These are phyloP conservation scores for Plestiodon gilberti DNA, from an alignment of 2,113 vertebrate genomes.

Conservation along the genomic window DNA sequence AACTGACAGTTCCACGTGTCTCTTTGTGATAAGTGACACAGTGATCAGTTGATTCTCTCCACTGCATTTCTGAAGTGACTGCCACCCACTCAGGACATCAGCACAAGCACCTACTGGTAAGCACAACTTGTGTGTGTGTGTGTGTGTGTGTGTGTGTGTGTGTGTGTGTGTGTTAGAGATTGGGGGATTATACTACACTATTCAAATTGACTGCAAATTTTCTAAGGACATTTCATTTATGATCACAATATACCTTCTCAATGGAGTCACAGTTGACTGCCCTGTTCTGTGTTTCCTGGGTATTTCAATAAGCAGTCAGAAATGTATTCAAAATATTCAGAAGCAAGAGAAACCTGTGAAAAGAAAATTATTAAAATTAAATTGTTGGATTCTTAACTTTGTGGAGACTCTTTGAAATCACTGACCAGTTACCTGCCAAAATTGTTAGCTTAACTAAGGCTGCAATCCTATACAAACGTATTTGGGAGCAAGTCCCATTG, in stretches of 20 bases:
- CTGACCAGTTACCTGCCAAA: not conserved
- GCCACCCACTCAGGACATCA: conserved; percentile 56
- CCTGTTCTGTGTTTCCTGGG: not conserved
- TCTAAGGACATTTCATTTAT: not conserved
- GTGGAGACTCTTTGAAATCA: not conserved
- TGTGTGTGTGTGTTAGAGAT: conserved; percentile 12
- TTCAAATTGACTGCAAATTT: conserved; percentile 9
- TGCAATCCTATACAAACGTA: not conserved
- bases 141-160: too few relatives aligned
- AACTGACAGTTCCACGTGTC: conserved; percentile 62
- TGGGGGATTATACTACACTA: conserved; percentile 14
- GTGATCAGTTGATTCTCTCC: conserved; percentile 28
- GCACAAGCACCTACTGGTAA: conserved; percentile 64
- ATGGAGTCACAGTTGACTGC: not conserved
- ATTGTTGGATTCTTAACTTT: not conserved
- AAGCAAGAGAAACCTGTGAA: not conserved
- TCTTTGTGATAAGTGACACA: conserved; percentile 37
- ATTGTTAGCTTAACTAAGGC: not conserved
- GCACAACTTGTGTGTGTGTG: conserved; percentile 33
- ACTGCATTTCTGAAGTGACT: conserved; percentile 63
- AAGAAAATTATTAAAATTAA: not conserved
- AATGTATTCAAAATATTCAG: conserved; percentile 37
- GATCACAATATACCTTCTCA: not conserved
- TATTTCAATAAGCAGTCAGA: conserved; percentile 29
- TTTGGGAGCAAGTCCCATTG: not conserved